Conservation (phyloP, 2,797 vertebrate genomes). For the Enteromius viviparus region DNA sequence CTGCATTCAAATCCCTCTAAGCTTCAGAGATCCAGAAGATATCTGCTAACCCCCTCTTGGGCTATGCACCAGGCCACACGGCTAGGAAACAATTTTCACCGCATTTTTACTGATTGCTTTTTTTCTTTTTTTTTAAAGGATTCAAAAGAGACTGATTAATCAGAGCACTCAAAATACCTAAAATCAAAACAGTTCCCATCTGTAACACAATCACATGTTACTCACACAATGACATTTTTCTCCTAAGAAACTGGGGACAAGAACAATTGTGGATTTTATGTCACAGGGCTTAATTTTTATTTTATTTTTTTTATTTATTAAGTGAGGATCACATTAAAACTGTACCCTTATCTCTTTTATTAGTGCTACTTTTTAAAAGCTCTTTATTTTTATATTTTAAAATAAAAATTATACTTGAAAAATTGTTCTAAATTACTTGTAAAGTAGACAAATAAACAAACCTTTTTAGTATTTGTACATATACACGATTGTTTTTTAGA, state of each 20-base stretch:
- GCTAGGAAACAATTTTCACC: constrained; percentile 77
- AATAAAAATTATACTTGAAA: neutral
- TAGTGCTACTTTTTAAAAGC: neutral
- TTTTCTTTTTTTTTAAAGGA: constrained; percentile 65
- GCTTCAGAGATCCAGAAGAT: constrained; percentile 74
- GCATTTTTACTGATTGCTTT: constrained; percentile 75
- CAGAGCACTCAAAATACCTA: constrained; percentile 62
- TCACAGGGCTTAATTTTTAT: neutral
- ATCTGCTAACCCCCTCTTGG: constrained; percentile 64
- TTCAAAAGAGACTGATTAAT: constrained; percentile 69
- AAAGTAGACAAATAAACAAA: neutral
- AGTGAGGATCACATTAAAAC: neutral
- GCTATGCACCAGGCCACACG: constrained; percentile 68
- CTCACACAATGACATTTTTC: constrained; percentile 52
- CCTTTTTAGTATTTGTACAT: too few species aligned
- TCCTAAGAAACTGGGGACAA: constrained; percentile 19
- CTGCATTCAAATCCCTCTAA: constrained; percentile 74
- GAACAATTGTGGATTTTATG: neutral
- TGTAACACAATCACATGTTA: constrained; percentile 57
- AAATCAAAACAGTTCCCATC: constrained; percentile 72
- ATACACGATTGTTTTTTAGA: too few species aligned
- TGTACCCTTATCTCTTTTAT: neutral
- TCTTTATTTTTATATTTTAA: neutral
- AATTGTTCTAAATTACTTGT: neutral
- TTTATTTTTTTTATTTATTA: neutral